Evolutionary conservation across 2,888 invertebrate genomes (phyloP), one percentile per base, ranked within the genome.

Genomic region (Eristalis pertinax): DNA sequence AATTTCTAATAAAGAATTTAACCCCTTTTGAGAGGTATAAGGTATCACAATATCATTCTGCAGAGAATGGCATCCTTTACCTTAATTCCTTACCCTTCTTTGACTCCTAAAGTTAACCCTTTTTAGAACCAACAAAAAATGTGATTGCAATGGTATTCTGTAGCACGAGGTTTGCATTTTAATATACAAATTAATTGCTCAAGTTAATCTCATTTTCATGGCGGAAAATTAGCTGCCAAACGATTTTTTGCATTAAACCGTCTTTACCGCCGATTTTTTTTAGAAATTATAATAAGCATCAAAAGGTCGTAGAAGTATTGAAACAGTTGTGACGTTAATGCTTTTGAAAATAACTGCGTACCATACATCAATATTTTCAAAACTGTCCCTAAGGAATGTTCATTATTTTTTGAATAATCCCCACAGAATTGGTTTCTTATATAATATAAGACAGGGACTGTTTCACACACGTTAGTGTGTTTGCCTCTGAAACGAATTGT

Each of bases 161-260:
- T 68, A 58, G 62, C 63, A 84, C 58, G 68, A 67, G 79, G 75
- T 80, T 72, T 84, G 80, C 84, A 88, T 88, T 88, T 88, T 81
- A 88, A 88, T 84, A 77, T 80, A 73, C 81, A 81, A 88, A 88
- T 84, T 88, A 88, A 88, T 81, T 80, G 76, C 77, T 56, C 60
- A 84, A 88, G 65, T 80, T 88, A 88, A 88, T 88, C 88, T 68
- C 77, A 81, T 81, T 84, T 84, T 88, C 81, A 88, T 84, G 64
- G 88, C 80, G 92, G 92, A 92, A 92, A 90, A 91, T 88, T 88
- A 88, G 88, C 84, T 91, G 91, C 90, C 91, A 92, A 91, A 90
- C 56, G 75, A 80, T 76, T 87, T 32, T 84, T 80, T 41, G 63
- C 64, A 68, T 87, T 74, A 78, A 63, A 74, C n/a, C 26, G 63